Evolutionary conservation across 2,797 vertebrate species (phyloP).

Genomic region (Mycteria americana): DNA sequence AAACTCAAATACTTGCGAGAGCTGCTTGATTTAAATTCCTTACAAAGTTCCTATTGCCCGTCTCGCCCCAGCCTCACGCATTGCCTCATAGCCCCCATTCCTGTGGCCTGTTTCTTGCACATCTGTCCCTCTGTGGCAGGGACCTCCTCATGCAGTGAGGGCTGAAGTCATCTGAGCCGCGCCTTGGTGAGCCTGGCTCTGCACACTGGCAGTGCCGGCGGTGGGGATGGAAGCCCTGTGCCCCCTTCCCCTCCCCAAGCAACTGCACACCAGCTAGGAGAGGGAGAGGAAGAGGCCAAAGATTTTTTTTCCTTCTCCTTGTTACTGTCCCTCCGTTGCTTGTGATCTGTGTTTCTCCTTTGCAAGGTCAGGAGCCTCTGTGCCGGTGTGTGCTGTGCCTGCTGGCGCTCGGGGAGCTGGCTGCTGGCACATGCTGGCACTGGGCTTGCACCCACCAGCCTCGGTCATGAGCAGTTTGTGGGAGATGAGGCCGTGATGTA

Average conservation of each 20-base stretch:
- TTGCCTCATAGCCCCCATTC: not conserved
- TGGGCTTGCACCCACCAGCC: not conserved
- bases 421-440: not conserved
- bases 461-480: not conserved
- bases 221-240: not conserved
- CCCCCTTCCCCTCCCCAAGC: not conserved
- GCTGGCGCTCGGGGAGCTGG: not conserved
- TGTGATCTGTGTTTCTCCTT: not conserved
- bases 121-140: not conserved
- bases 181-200: not conserved
- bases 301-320: not conserved
- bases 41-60: not conserved
- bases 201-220: not conserved
- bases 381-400: not conserved
- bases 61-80: fast-evolving
- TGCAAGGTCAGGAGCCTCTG: not conserved
- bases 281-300: not conserved
- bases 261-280: not conserved
- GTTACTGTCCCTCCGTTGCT: not conserved
- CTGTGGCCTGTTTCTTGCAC: not conserved
- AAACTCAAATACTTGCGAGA: not conserved
- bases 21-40: conserved; percentile 13
- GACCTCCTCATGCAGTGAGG: not conserved
- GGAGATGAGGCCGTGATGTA: not conserved
- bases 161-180: not conserved